Evolutionary conservation across 2,797 vertebrate genomes (phyloP).

Genomic region (Rhinogobio ventralis): DNA sequence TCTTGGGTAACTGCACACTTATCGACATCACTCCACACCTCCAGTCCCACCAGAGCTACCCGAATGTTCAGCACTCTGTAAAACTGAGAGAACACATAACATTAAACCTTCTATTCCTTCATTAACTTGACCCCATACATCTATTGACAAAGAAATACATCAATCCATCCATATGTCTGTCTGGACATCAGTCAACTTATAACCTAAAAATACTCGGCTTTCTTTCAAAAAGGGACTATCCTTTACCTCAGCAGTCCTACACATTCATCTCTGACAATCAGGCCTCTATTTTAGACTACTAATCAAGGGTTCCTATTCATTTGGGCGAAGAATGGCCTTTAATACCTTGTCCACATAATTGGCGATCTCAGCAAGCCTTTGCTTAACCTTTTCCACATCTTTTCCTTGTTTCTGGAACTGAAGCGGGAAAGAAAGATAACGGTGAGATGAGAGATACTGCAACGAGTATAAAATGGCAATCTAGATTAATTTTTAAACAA

Average conservation of each 20-base stretch:
- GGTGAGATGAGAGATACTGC: neutral
- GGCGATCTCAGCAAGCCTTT: conserved; percentile 96
- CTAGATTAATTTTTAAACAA: conserved; percentile 19
- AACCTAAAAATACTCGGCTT: conserved; percentile 33
- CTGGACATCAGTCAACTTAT: neutral
- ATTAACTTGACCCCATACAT: neutral
- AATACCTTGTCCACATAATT: conserved; percentile 98
- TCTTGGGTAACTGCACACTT: conserved; percentile 94
- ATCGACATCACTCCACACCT: conserved; percentile 96
- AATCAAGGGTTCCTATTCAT: conserved; percentile 10
- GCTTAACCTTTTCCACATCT: conserved; percentile 95
- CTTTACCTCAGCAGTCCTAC: neutral
- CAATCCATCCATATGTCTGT: neutral
- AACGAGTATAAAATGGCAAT: neutral
- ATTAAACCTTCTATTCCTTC: neutral
- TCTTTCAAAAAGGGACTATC: conserved; percentile 18
- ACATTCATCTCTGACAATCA: conserved; percentile 41
- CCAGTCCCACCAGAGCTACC: conserved; percentile 93
- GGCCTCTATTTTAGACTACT: conserved; percentile 31
- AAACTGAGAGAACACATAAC: conserved; percentile 78
- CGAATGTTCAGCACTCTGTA: conserved; percentile 95
- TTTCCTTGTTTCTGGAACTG: conserved; percentile 99
- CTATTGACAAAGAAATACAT: neutral
- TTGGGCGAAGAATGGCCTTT: conserved; percentile 9
- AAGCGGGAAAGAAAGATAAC: conserved; percentile 6